phyloP scores from a whole-genome alignment of 1,140 invertebrate species.

The Trichonephila clavipes region DNA sequence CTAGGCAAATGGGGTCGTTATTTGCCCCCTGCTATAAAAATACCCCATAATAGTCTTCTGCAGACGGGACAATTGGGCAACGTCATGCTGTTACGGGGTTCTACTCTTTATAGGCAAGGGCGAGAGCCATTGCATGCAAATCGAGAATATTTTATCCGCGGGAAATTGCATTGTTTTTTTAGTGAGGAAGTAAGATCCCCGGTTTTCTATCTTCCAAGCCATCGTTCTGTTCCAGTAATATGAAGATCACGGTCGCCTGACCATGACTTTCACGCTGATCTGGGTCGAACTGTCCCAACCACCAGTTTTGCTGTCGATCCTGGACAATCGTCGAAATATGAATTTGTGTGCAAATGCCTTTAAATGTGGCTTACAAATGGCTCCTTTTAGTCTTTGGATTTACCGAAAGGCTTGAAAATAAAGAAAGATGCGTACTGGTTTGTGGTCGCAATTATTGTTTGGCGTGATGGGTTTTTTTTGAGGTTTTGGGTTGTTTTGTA shows the following conservation, averaged over 20 bases:
- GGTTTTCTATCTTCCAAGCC: background rate
- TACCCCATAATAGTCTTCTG: background rate
- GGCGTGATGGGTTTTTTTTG: too few species aligned
- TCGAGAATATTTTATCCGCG: background rate
- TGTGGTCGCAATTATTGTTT: background rate
- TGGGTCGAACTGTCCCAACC: conserved; percentile 19
- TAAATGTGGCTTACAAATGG: conserved; percentile 14
- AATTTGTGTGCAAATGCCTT: conserved; percentile 17
- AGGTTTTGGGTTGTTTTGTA: too few species aligned
- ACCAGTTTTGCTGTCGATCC: background rate
- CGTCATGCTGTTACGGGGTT: background rate
- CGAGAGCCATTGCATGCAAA: conserved; percentile 37
- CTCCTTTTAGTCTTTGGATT: background rate
- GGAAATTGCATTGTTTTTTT: conserved; percentile 48
- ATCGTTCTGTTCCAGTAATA: background rate
- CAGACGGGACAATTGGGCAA: conserved; percentile 1
- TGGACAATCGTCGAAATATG: background rate
- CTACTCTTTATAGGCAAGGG: background rate
- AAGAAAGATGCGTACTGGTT: background rate
- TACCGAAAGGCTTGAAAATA: background rate
- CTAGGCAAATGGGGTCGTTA: conserved; percentile 28
- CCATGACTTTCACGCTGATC: conserved; percentile 40
- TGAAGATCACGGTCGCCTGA: conserved; percentile 5
- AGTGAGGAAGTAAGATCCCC: background rate
- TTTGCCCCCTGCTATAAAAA: conserved; percentile 15